A percentile compares a stretch with the other conserved stretches of the same genome.
These are phyloP conservation scores for Lasioglossum oenotherae DNA, from an alignment of 2,888 invertebrate species.

Conservation along the genomic window DNA sequence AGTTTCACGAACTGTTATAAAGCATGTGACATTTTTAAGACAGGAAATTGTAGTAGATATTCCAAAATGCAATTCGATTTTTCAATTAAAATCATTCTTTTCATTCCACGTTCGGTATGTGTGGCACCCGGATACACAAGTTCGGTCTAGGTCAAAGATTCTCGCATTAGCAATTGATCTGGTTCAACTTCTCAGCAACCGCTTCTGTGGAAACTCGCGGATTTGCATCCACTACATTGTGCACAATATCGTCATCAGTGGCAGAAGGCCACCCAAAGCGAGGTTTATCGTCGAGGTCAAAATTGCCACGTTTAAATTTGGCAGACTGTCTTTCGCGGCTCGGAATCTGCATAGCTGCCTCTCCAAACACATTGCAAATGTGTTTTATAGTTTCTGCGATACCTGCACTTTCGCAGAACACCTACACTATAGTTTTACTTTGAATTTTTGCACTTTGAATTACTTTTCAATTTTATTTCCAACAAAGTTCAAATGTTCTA, in stretches of 20 bases:
- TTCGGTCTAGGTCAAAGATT: background rate
- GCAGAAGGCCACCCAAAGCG: background rate
- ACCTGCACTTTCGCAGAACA: background rate
- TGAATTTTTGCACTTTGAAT: background rate
- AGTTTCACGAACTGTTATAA: background rate
- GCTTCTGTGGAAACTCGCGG: background rate
- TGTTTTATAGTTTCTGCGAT: background rate
- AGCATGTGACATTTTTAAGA: background rate
- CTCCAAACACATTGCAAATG: background rate
- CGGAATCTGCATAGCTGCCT: background rate
- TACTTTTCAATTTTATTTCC: background rate
- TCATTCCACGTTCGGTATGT: background rate
- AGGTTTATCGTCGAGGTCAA: slow-evolving; percentile 16
- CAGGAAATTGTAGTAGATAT: background rate
- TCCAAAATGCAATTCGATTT: background rate
- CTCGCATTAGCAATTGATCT: background rate
- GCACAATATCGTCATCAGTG: slow-evolving; percentile 12
- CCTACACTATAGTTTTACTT: background rate
- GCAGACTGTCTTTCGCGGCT: background rate
- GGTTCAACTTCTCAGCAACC: background rate
- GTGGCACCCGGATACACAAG: background rate
- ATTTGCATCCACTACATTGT: slow-evolving; percentile 16
- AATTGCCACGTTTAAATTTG: slow-evolving; percentile 16
- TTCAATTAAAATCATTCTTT: background rate
- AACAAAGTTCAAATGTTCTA: background rate